phyloP scores from a whole-genome alignment of 2,113 vertebrate species.

The Tiliqua scincoides region DNA sequence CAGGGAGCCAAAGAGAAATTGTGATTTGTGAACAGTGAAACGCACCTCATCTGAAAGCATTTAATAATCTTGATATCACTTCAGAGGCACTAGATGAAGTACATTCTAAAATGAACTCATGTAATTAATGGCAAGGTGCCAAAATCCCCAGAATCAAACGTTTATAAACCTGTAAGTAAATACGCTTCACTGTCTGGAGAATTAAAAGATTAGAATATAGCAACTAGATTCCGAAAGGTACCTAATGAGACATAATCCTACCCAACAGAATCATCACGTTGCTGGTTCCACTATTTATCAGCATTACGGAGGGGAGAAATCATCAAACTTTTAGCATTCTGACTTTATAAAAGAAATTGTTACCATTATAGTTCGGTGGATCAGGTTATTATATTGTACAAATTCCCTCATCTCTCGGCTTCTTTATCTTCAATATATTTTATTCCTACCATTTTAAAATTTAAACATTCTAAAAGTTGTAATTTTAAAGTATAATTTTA shows the following conservation, averaged over 20 bases:
- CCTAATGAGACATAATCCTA: constrained; percentile 1
- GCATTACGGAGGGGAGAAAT: neutral
- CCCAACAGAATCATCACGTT: constrained; percentile 18
- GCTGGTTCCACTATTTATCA: constrained; percentile 14
- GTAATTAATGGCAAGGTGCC: constrained; percentile 24
- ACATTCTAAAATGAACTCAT: constrained; percentile 14
- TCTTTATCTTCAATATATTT: constrained; percentile 43
- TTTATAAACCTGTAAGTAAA: constrained; percentile 28
- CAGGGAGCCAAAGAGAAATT: neutral
- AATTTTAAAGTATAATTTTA: constrained; percentile 47
- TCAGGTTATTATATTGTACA: constrained; percentile 33
- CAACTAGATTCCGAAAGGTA: constrained; percentile 18
- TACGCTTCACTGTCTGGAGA: constrained; percentile 33
- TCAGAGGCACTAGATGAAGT: neutral
- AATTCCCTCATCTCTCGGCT: constrained; percentile 42
- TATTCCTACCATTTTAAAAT: constrained; percentile 34
- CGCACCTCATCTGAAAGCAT: constrained; percentile 24
- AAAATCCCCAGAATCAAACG: constrained; percentile 25
- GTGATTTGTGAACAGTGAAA: constrained; percentile 1
- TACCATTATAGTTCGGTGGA: constrained; percentile 30
- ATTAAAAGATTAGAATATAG: constrained; percentile 31
- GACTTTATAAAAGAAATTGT: constrained; percentile 44
- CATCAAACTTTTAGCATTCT: constrained; percentile 42
- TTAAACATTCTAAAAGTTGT: constrained; percentile 48
- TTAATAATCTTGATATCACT: constrained; percentile 29